Conservation (phyloP, 2,888 invertebrate genomes). For the Morpho helenor region DNA sequence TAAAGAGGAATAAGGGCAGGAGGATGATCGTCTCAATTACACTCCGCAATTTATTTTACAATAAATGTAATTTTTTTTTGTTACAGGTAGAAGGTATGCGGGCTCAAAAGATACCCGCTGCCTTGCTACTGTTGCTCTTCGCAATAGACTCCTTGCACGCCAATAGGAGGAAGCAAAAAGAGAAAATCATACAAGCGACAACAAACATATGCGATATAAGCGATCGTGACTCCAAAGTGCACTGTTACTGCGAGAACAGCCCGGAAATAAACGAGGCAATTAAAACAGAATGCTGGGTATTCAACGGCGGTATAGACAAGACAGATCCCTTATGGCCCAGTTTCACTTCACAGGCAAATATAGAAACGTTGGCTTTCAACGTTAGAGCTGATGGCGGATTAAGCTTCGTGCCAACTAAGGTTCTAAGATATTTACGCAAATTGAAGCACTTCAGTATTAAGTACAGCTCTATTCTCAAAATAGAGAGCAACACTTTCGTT, state of each 20-base stretch:
- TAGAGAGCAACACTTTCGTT: slow-evolving; percentile 86
- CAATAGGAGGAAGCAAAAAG: slow-evolving; percentile 67
- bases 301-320: slow-evolving; percentile 82
- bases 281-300: slow-evolving; percentile 88
- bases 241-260: slow-evolving; percentile 83
- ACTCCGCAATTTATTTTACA: too few relatives aligned
- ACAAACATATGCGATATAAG: slow-evolving; percentile 79
- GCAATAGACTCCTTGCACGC: slow-evolving; percentile 70
- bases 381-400: slow-evolving; percentile 84
- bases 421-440: slow-evolving; percentile 82
- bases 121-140: slow-evolving; percentile 72
- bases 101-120: slow-evolving; percentile 70
- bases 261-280: slow-evolving; percentile 79
- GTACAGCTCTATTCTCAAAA: slow-evolving; percentile 84
- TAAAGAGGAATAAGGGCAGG: too few relatives aligned
- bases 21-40: too few relatives aligned
- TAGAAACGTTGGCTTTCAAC: slow-evolving; percentile 84
- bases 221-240: slow-evolving; percentile 77
- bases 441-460: slow-evolving; percentile 84
- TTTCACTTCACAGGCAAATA: slow-evolving; percentile 84
- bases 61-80: slow-evolving; percentile 33
- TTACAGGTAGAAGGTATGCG: slow-evolving; percentile 75
- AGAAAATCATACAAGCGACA: slow-evolving; percentile 49
- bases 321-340: slow-evolving; percentile 86
- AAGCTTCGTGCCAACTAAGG: slow-evolving; percentile 85